Base-by-base conservation (phyloP, 2,113 vertebrate species). In the Triplophysa rosa region DNA sequence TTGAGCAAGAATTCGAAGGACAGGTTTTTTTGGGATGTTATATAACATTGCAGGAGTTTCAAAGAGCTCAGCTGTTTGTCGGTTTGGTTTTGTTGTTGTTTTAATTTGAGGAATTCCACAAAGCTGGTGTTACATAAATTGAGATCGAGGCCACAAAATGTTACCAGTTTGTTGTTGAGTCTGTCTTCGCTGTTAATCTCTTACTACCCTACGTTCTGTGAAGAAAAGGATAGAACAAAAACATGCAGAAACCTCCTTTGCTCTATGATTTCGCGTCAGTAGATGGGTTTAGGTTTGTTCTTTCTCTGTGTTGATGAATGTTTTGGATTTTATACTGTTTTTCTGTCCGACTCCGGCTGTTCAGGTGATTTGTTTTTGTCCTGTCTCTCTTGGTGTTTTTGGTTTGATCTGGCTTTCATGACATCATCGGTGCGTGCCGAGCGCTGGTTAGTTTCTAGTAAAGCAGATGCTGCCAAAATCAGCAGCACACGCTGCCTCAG, bases 371-470 rank as follows among this genome's bases (percentile, higher is more conserved):
- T 13, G 8, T 62, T 52, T 69, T 78, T 54, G 37, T n/a, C 58
- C 56, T 11, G 24, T n/a, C 42, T 37, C 6, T 56, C 49, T 45
- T 52, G 71, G 65, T 17, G 58, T 84, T 81, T 70, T 64, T 49
- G 52, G 26, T 79, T 67, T 49, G n/a, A 62, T 82, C 52, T 17
- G 61, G 19, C 52, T 69, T 37, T 40, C 21, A 82, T 77, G 80
- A 82, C 76, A 81, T 84, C 83, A 82, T 80, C 76, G 70, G 65
- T 79, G 66, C 3, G 1, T 82, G 81, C 59, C 26, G 21, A 56
- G 67, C 23, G 40, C 70, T 74, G 79, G 33, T 77, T 80, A 56
- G 54, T 80, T 67, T 80, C 58, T 42, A 78, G 59, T 24, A 40
- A 56, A n/a, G 56, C 63, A 56, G 17, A 13, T 13, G 2, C 63